phyloP scores from a whole-genome alignment of 2,797 vertebrate species.

The Ctenochaetus hawaiiensis region DNA sequence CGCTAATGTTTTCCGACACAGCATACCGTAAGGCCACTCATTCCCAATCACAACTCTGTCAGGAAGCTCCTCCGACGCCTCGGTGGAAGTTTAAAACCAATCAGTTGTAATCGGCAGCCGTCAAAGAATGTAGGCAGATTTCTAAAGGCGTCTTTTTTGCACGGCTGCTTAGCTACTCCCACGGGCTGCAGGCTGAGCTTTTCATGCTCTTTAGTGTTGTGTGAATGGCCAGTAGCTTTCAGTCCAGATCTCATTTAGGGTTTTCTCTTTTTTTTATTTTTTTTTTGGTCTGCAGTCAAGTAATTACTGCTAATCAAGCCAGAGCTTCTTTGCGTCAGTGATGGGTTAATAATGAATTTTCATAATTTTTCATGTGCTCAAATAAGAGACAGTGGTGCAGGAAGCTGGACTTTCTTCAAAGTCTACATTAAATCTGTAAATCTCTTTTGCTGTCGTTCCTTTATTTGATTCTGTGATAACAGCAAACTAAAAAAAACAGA shows the following conservation, averaged over 20 bases:
- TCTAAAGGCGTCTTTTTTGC: conserved; percentile 73
- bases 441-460: conserved; percentile 20
- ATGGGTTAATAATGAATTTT: conserved; percentile 63
- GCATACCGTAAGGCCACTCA: conserved; percentile 68
- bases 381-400: conserved; percentile 26
- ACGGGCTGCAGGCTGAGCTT: conserved; percentile 68
- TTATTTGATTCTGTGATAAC: conserved; percentile 27
- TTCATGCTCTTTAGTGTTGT: conserved; percentile 65
- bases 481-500: conserved; percentile 23
- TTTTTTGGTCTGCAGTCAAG: conserved; percentile 51
- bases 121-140: conserved; percentile 77
- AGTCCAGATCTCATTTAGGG: conserved; percentile 50
- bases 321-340: conserved; percentile 48
- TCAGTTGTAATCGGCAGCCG: conserved; percentile 76
- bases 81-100: conserved; percentile 74
- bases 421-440: conserved; percentile 43
- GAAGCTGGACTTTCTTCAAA: conserved; percentile 36
- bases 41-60: conserved; percentile 68
- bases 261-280: neutral
- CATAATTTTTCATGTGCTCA: conserved; percentile 19
- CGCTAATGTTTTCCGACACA: conserved; percentile 78
- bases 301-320: conserved; percentile 67
- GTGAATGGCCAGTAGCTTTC: conserved; percentile 69
- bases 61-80: conserved; percentile 70
- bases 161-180: conserved; percentile 75